Evolutionary conservation across 1,140 invertebrate species (phyloP).

Genomic region (Lepidurus packardi): DNA sequence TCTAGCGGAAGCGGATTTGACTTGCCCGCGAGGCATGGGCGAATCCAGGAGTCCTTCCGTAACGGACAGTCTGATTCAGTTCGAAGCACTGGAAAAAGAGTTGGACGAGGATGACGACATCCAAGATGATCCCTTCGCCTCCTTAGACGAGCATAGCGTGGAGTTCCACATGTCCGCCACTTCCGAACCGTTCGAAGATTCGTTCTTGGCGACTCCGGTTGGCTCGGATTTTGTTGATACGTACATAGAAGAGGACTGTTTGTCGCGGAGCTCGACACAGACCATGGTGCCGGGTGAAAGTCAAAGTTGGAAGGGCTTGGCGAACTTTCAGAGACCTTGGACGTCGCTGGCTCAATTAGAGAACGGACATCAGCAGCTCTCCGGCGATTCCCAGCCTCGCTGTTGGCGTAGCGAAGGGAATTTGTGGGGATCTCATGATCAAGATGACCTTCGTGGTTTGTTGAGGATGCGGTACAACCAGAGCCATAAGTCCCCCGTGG

Average conservation of each 20-base stretch:
- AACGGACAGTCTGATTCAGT: constrained; percentile 33
- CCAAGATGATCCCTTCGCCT: constrained; percentile 20
- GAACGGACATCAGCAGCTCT: background rate
- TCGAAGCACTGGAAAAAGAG: constrained; percentile 32
- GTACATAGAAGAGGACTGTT: background rate
- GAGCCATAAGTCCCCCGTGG: constrained; percentile 1
- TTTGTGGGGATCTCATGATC: background rate
- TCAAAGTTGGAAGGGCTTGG: background rate
- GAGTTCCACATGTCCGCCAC: constrained; percentile 30
- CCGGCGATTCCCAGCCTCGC: constrained; percentile 13
- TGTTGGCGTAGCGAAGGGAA: constrained; percentile 6
- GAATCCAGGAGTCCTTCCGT: constrained; percentile 33
- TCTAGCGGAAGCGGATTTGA: constrained; percentile 7
- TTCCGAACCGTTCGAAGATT: constrained; percentile 29
- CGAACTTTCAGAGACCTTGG: background rate
- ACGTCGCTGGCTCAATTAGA: background rate
- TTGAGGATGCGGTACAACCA: background rate
- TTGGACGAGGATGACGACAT: background rate
- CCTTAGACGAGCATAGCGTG: constrained; percentile 23
- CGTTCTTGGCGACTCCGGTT: background rate
- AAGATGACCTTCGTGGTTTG: background rate
- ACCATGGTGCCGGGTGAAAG: constrained; percentile 4
- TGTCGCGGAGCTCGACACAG: background rate
- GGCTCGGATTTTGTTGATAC: background rate
- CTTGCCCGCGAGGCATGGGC: background rate